Evolutionary conservation across 2,113 vertebrate species (phyloP).

Genomic region (Falcunculus frontatus): DNA sequence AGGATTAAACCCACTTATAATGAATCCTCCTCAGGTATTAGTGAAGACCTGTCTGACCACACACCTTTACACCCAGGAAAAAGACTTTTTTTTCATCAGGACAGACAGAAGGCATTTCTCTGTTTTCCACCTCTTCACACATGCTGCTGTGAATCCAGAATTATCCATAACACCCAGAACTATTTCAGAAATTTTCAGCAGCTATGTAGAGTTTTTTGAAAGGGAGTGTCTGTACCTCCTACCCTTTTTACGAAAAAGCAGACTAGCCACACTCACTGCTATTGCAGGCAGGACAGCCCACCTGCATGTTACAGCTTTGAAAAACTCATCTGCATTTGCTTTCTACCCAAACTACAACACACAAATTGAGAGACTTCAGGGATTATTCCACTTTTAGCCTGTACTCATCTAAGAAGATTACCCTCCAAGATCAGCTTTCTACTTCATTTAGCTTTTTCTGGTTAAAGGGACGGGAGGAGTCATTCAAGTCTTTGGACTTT

Average conservation of each 20-base stretch:
- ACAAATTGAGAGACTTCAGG: conserved; percentile 18
- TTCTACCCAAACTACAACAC: conserved; percentile 20
- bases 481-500: not conserved
- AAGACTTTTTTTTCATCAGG: not conserved
- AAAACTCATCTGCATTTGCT: not conserved
- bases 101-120: not conserved
- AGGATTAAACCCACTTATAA: conserved; percentile 12
- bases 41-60: not conserved
- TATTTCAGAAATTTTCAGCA: not conserved
- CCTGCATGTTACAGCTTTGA: not conserved
- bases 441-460: conserved; percentile 38
- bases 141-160: not conserved
- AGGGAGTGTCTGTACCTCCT: not conserved
- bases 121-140: not conserved
- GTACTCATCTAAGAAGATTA: conserved; percentile 57
- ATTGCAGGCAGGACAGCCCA: not conserved
- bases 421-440: conserved; percentile 32
- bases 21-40: not conserved
- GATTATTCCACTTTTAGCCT: conserved; percentile 64
- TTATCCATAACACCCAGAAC: not conserved
- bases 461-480: conserved; percentile 26
- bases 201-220: not conserved
- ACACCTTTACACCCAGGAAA: not conserved
- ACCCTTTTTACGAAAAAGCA: not conserved
- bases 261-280: not conserved